These are phyloP conservation scores for Noctilio leporinus DNA, from an alignment of 2,113 vertebrate species.

Conservation along the genomic window DNA sequence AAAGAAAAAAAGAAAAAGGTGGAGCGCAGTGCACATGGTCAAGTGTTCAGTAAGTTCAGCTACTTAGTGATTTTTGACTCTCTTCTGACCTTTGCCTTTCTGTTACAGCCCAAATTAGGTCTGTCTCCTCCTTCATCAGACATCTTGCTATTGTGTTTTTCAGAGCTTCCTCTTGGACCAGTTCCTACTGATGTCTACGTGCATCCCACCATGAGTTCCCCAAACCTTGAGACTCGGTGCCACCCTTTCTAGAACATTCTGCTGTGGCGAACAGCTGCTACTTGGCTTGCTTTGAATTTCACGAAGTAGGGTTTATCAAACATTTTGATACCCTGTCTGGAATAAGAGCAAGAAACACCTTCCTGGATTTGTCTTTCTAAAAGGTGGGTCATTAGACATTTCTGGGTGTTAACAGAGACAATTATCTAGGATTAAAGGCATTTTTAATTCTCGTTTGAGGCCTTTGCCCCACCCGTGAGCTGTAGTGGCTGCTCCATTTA, in stretches of 20 bases:
- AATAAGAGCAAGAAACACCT: not conserved
- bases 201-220: not conserved
- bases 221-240: not conserved
- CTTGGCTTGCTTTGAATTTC: not conserved
- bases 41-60: too few relatives aligned
- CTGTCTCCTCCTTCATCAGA: not conserved
- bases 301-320: not conserved
- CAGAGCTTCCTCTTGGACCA: not conserved
- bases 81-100: not conserved
- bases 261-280: not conserved
- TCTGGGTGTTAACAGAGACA: not conserved
- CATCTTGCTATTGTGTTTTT: not conserved
- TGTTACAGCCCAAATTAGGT: not conserved
- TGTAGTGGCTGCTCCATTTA: not conserved
- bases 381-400: not conserved
- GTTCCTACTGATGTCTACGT: not conserved
- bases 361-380: not conserved
- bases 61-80: too few relatives aligned
- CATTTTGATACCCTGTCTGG: not conserved
- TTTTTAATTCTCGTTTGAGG: not conserved
- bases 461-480: not conserved
- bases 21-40: accelerated
- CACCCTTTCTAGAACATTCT: not conserved
- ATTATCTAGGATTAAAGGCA: not conserved
- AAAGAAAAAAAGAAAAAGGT: too few relatives aligned